Base-by-base conservation (phyloP, 2,113 vertebrate genomes). In the Melanerpes formicivorus region DNA sequence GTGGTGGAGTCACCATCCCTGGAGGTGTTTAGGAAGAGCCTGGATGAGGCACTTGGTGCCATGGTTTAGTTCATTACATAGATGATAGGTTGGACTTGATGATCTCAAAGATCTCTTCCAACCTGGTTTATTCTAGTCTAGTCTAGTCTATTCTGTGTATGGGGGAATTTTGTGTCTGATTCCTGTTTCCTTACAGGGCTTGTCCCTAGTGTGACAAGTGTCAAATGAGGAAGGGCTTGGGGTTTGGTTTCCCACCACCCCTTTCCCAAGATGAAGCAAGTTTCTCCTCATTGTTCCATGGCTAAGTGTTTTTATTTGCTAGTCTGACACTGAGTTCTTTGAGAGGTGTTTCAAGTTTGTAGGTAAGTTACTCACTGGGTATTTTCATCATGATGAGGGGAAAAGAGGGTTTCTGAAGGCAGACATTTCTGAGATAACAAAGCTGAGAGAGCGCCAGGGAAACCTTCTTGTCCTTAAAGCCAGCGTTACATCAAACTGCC, bases 341-440 rank as follows among this genome's bases (percentile, higher is more conserved):
- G 75, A 84, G 59, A 81, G 11, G 2, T 0, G 4, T 58, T 75
- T 76, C 46, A 84, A 46, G 18, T 76, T 67, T 65, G 6, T 78
- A 58, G 80, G 93, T 95, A 66, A 94, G 76, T 94, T 88, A 23
- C 62, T 86, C 37, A 18, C 26, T 58, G 83, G 18, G 16, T 90
- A 26, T 78, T 88, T 81, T 37, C 54, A 50, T 17, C 55, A 56
- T 77, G 29, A 32, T 55, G 40, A 66, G 88, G 80, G 37, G 25
- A 78, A 78, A 69, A 22, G 44, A 60, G 25, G 25, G 74, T 25
- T 77, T 83, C 29, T 72, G 81, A 84, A 91, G 88, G 71, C 1
- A 65, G 65, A 25, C 77, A 34, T 70, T 77, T 83, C 42, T 56
- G 82, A 83, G 62, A 54, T 26, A 88, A 19, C 19, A 90, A 27